phyloP scores from a whole-genome alignment of 2,797 vertebrate species.

The Mallotus villosus region DNA sequence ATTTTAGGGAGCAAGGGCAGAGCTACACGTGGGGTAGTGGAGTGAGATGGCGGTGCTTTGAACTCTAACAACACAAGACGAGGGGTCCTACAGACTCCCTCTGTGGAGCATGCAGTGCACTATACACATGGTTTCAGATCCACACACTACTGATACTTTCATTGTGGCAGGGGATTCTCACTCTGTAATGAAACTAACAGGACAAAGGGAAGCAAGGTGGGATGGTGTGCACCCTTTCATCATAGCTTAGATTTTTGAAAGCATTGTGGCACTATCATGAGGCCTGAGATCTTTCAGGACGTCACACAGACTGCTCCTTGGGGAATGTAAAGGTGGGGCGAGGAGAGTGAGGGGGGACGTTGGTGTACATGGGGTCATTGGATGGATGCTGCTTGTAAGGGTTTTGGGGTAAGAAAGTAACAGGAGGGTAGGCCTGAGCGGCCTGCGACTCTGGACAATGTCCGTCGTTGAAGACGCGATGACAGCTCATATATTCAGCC shows the following conservation, averaged over 20 bases:
- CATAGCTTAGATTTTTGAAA: slow-evolving; percentile 41
- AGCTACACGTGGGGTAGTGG: slow-evolving; percentile 23
- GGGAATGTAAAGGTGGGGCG: slow-evolving; percentile 76
- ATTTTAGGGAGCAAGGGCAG: slow-evolving; percentile 29
- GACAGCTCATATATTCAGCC: slow-evolving; percentile 81
- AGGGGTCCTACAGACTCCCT: slow-evolving; percentile 52
- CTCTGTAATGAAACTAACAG: slow-evolving; percentile 34
- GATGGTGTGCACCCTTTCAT: slow-evolving; percentile 32
- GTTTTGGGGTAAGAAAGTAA: slow-evolving; percentile 78
- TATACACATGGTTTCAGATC: slow-evolving; percentile 54
- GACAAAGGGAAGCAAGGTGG: slow-evolving; percentile 39
- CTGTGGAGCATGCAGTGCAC: slow-evolving; percentile 65
- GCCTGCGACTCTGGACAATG: slow-evolving; percentile 72
- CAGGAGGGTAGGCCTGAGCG: slow-evolving; percentile 67
- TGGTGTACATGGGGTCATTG: slow-evolving; percentile 72
- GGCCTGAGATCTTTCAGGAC: neutral
- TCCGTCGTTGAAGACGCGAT: slow-evolving; percentile 70
- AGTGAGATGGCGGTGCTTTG: slow-evolving; percentile 24
- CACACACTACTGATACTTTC: slow-evolving; percentile 57
- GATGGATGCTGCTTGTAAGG: slow-evolving; percentile 72
- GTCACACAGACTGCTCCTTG: slow-evolving; percentile 84
- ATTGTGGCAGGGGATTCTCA: slow-evolving; percentile 31
- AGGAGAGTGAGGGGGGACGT: slow-evolving; percentile 69
- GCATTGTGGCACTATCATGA: slow-evolving; percentile 31
- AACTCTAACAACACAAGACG: slow-evolving; percentile 59